Evolutionary conservation across 2,888 invertebrate genomes (phyloP).

Genomic region (Pterostichus madidus): DNA sequence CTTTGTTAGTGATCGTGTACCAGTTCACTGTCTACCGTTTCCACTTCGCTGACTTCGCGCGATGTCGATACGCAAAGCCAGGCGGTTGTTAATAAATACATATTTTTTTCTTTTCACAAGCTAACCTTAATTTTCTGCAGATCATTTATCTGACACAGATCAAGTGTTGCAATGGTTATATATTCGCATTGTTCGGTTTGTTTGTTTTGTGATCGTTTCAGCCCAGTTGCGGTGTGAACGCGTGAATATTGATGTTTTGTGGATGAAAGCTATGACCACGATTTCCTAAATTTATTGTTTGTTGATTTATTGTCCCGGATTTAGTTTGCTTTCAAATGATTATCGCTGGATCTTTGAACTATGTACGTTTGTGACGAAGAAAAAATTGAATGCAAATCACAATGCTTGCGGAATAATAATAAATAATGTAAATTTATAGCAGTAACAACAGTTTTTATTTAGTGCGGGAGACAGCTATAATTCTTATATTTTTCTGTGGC

Average conservation of each 20-base stretch:
- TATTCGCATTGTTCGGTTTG: slow-evolving; percentile 52
- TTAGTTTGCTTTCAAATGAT: slow-evolving; percentile 29
- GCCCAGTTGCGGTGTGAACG: slow-evolving; percentile 44
- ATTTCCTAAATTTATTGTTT: slow-evolving; percentile 6
- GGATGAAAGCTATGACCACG: no score
- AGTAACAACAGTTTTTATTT: slow-evolving; percentile 24
- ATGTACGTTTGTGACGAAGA: background rate
- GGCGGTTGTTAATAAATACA: slow-evolving; percentile 60
- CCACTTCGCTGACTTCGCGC: slow-evolving; percentile 54
- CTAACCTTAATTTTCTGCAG: slow-evolving; percentile 65
- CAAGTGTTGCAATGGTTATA: slow-evolving; percentile 58
- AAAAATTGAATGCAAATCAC: slow-evolving; percentile 2
- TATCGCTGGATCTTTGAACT: background rate
- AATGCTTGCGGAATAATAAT: slow-evolving; percentile 1
- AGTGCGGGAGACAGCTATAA: background rate
- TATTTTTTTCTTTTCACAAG: slow-evolving; percentile 61
- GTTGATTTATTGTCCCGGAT: slow-evolving; percentile 17
- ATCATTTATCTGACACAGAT: slow-evolving; percentile 66
- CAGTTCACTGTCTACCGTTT: slow-evolving; percentile 48
- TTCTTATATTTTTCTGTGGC: no score
- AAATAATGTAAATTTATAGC: background rate
- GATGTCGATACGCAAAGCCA: slow-evolving; percentile 47
- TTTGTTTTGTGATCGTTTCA: slow-evolving; percentile 55
- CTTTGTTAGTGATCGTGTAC: slow-evolving; percentile 54
- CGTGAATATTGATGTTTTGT: slow-evolving; percentile 45